Evolutionary conservation across 2,888 invertebrate species (phyloP).

Genomic region (Acrocera orbiculus): DNA sequence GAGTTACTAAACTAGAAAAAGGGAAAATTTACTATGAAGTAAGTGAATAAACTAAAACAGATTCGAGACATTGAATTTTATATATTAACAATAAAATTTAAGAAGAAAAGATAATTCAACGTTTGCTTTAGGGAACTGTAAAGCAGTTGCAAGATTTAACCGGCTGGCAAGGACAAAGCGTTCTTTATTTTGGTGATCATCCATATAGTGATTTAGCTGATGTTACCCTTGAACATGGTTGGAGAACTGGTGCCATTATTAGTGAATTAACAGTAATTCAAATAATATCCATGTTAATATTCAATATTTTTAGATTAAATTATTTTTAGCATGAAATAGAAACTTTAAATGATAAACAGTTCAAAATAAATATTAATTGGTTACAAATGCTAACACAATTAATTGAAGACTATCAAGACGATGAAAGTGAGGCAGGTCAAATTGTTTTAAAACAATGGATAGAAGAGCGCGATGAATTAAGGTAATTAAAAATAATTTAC

Average conservation of each 20-base stretch:
- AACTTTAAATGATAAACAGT: conserved; percentile 63
- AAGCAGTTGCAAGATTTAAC: conserved; percentile 80
- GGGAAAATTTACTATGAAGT: conserved; percentile 89
- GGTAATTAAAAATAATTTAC: conserved; percentile 31
- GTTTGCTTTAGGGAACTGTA: conserved; percentile 60
- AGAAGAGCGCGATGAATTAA: conserved; percentile 56
- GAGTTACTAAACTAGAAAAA: conserved; percentile 68
- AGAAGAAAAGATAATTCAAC: neutral
- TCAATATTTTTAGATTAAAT: conserved; percentile 8
- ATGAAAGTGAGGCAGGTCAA: conserved; percentile 48
- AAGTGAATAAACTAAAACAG: no score
- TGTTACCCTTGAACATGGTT: conserved; percentile 87
- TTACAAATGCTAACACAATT: conserved; percentile 77
- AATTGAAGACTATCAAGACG: conserved; percentile 77
- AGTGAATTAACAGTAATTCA: conserved; percentile 68
- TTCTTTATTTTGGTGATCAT: conserved; percentile 95
- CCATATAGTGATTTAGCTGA: conserved; percentile 94
- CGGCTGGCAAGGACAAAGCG: conserved; percentile 81
- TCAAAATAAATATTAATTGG: conserved; percentile 81
- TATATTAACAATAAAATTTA: neutral
- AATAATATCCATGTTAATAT: neutral
- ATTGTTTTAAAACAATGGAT: conserved; percentile 59
- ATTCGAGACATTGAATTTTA: no score
- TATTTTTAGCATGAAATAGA: conserved; percentile 69
- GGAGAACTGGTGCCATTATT: conserved; percentile 96